Percentiles rank a stretch among this genome's conserved stretches.
Conservation (phyloP, 92 coral and sea anemone species). For the Chrysogorgia sp. region DNA sequence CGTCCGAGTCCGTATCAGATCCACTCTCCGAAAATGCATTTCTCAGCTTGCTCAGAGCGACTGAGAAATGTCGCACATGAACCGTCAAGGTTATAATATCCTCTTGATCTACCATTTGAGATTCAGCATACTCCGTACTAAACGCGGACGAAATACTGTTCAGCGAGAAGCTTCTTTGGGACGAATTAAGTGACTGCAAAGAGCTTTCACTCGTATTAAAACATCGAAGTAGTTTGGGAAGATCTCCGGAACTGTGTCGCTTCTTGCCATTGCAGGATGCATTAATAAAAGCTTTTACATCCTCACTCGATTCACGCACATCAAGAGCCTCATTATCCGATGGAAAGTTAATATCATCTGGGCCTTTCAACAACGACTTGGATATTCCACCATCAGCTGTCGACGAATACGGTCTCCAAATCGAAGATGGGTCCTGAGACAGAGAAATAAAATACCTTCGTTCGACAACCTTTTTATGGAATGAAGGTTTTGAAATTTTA, state of each 20-base stretch:
- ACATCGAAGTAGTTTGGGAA: conserved; percentile 17
- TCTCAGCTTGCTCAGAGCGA: conserved; percentile 78
- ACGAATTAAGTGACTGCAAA: conserved; percentile 18
- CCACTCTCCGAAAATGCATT: conserved; percentile 78
- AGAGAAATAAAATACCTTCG: neutral
- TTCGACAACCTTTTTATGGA: conserved; percentile 23
- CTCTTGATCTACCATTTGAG: conserved; percentile 94
- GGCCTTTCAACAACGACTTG: conserved; percentile 9
- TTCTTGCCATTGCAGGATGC: conserved; percentile 11
- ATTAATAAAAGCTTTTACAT: conserved; percentile 28
- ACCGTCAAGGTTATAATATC: conserved; percentile 85
- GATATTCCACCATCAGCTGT: conserved; percentile 2
- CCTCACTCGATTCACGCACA: conserved; percentile 29
- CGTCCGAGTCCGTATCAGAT: conserved; percentile 40
- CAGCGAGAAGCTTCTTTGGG: conserved; percentile 86
- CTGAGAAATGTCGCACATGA: conserved; percentile 92
- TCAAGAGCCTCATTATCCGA: conserved; percentile 50
- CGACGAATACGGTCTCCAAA: conserved; percentile 7
- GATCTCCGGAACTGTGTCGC: conserved; percentile 41
- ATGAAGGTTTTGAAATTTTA: neutral
- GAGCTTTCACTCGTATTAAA: conserved; percentile 23
- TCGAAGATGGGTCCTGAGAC: neutral
- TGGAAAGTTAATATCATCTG: conserved; percentile 29
- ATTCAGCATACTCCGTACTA: conserved; percentile 77
- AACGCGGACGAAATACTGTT: conserved; percentile 77